Base-by-base conservation (phyloP, 64 coral and sea anemone species). In the Dendronephthya gigantea region DNA sequence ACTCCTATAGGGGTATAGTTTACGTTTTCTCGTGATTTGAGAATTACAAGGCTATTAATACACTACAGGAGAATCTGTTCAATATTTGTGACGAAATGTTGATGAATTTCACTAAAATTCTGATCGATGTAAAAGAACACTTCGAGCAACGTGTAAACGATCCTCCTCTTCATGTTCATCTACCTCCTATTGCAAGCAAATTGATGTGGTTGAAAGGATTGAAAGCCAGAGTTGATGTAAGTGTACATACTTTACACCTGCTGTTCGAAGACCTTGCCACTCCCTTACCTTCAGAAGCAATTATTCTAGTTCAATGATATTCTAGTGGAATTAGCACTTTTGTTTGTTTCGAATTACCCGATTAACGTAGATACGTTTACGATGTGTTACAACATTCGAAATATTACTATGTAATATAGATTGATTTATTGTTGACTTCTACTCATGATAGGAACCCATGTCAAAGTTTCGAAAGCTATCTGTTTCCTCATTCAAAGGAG, bases 171-270 rank as follows among this genome's bases (percentile, higher is more conserved):
- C 88, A 98, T 51, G 85, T 87, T 48, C 95, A 98, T 49, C 90
- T 98, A 15, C 95, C 95, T 35, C 89, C 92, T 83, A 82, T 98
- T 28, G 87, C 95, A 5, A 98, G 92, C 68, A 98, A 93, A 86
- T 83, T 98, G 22, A 70, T 98, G 29, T 98, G 95, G 95, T 65
- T 98, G 33, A 88, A 91, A 37, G 95, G 95, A 48, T 85, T 98
- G 8, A 98, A 98, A 82, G 49, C 93, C 14, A 90, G 88, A 40
- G 88, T 93, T 35, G 87, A 93, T 92, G 95, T 98, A 40, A 85
- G 86, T 27, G 25, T 22, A 37, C 0, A 10, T 5, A 17, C 17
- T 15, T 62, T 62, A 23, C 25, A 27, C 25, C 9, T 22, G 16
- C 25, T 62, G 19, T 2, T 1, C 19, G 25, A n/a, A 52, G 13